Percentiles rank a stretch among this genome's conserved stretches.
phyloP scores from a whole-genome alignment of 2,888 invertebrate species.

The Drosophila colorata region DNA sequence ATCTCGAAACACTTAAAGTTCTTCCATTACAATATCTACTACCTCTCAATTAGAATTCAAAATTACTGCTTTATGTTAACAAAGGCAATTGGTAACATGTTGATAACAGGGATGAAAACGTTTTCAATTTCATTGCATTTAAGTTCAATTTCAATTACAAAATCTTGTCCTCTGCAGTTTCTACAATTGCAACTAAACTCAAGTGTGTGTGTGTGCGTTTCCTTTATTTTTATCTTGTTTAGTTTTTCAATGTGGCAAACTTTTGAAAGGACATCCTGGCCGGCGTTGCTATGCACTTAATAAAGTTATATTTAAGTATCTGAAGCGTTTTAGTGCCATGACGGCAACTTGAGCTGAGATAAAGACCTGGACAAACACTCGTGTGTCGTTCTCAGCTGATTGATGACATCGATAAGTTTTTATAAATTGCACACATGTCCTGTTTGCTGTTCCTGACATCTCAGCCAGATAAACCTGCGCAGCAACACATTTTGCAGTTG shows the following conservation, averaged over 20 bases:
- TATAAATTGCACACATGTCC: constrained; percentile 74
- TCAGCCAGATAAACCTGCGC: constrained; percentile 22
- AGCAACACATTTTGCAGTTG: constrained; percentile 21
- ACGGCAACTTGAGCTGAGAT: constrained; percentile 37
- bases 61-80: constrained; percentile 29
- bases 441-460: constrained; percentile 24
- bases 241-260: constrained; percentile 15
- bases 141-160: constrained; percentile 45
- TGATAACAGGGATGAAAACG: constrained; percentile 42
- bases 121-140: constrained; percentile 17
- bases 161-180: constrained; percentile 10
- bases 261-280: constrained; percentile 47
- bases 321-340: constrained; percentile 31
- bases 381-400: constrained; percentile 61
- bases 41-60: background rate
- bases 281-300: constrained; percentile 55
- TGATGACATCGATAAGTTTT: constrained; percentile 84
- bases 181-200: constrained; percentile 7
- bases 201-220: constrained; percentile 3
- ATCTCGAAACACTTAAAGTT: background rate
- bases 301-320: constrained; percentile 66
- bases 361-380: constrained; percentile 17
- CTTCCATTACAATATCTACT: background rate
- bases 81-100: constrained; percentile 45
- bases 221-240: constrained; percentile 7